These are phyloP conservation scores for Nesogale talazaci DNA, from an alignment of 2,113 vertebrate genomes.

Conservation along the genomic window DNA sequence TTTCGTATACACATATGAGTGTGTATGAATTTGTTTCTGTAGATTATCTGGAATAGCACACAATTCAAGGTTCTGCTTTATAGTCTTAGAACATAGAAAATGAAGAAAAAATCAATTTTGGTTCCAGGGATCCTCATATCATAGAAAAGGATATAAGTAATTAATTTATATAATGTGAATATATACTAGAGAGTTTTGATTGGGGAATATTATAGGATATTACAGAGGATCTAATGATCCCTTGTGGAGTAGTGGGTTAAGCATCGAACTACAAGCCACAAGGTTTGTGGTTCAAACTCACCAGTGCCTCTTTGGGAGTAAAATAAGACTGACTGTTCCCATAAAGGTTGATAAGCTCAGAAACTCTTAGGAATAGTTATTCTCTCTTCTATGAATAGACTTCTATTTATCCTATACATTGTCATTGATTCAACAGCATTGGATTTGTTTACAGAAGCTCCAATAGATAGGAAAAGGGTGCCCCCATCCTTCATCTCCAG, in stretches of 20 bases:
- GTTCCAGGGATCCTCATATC: neutral
- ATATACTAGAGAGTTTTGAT: slow-evolving; percentile 9
- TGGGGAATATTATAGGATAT: neutral
- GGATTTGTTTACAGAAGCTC: neutral
- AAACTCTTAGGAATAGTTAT: no score
- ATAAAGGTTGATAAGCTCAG: no score
- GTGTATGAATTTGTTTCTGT: no score
- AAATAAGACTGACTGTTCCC: no score
- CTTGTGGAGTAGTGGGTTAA: neutral
- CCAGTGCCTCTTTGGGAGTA: no score
- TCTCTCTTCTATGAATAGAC: no score
- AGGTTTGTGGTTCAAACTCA: neutral
- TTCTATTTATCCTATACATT: no score
- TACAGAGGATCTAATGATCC: neutral
- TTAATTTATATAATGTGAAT: slow-evolving; percentile 15
- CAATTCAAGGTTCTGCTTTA: no score
- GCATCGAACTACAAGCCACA: neutral
- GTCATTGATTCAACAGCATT: no score
- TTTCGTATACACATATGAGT: no score
- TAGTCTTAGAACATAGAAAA: no score
- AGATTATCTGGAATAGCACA: no score
- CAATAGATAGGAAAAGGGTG: neutral
- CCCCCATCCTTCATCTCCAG: neutral
- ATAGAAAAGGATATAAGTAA: neutral
- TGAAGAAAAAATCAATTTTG: neutral